Conservation (phyloP, 2,113 vertebrate genomes). For the Circaetus cinerascens region DNA sequence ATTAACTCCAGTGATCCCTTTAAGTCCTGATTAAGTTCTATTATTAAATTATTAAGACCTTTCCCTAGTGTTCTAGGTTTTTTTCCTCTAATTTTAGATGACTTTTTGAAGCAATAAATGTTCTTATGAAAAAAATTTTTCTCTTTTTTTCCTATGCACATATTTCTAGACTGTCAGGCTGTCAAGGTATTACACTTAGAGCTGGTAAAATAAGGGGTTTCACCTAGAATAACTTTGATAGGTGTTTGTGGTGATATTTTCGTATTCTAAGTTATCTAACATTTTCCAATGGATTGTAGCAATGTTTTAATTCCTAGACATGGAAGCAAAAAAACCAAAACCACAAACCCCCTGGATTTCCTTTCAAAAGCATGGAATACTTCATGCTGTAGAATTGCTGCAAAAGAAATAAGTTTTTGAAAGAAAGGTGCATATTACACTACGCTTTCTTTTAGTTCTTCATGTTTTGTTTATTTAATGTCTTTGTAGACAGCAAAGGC, state of each 20-base stretch:
- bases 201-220: not conserved
- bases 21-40: constrained; percentile 9
- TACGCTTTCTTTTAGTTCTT: not conserved
- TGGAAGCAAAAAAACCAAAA: not conserved
- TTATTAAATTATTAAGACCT: constrained; percentile 43
- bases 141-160: not conserved
- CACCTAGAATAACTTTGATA: not conserved
- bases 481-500: not conserved
- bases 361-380: not conserved
- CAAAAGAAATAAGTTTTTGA: not conserved
- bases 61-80: not conserved
- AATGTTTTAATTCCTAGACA: not conserved
- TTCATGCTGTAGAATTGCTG: not conserved
- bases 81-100: not conserved
- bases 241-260: not conserved
- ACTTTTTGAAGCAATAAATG: not conserved
- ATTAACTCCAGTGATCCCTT: constrained; percentile 39
- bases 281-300: not conserved
- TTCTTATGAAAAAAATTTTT: not conserved
- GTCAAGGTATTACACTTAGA: not conserved
- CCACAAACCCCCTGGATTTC: not conserved
- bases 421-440: rapidly evolving
- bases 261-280: not conserved
- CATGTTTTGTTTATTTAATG: not conserved
- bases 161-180: not conserved